These are phyloP conservation scores for Iguana delicatissima DNA, from an alignment of 2,797 vertebrate species.

Conservation along the genomic window DNA sequence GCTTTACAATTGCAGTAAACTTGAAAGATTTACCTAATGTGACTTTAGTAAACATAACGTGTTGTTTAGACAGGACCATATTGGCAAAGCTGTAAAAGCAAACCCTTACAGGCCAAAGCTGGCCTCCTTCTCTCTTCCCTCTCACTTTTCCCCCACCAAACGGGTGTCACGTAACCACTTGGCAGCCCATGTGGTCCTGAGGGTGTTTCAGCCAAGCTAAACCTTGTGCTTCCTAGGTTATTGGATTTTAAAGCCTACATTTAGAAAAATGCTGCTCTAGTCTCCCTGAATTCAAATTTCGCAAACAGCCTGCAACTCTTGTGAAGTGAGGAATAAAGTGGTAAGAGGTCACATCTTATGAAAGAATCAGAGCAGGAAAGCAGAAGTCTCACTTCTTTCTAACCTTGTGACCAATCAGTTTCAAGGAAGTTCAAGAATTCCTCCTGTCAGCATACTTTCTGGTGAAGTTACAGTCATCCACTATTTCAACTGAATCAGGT, in stretches of 20 bases:
- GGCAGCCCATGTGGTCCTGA: background rate
- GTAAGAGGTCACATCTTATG: background rate
- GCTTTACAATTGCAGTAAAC: slow-evolving; percentile 26
- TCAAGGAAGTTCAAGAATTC: slow-evolving; percentile 19
- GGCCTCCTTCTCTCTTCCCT: background rate
- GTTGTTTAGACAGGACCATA: slow-evolving; percentile 31
- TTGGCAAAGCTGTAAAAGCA: slow-evolving; percentile 35
- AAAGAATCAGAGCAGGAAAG: slow-evolving; percentile 11
- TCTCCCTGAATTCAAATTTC: background rate
- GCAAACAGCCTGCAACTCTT: background rate
- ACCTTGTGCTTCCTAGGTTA: rapidly evolving
- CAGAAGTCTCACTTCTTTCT: slow-evolving; percentile 17
- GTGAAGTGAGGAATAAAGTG: background rate
- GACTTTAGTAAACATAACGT: slow-evolving; percentile 19
- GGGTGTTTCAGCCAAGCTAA: background rate
- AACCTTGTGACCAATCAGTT: slow-evolving; percentile 17
- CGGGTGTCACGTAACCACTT: background rate
- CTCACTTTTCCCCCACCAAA: slow-evolving; percentile 8
- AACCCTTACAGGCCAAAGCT: background rate
- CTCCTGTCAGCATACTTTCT: slow-evolving; percentile 30
- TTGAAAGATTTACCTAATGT: slow-evolving; percentile 34
- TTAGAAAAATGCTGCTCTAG: background rate
- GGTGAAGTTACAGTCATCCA: slow-evolving; percentile 2
- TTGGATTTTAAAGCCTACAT: background rate
- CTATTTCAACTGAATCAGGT: background rate